Percentiles rank a stretch among this genome's conserved stretches.
Conservation (phyloP, 2,888 invertebrate genomes). For the Sinhomidia bicolor region DNA sequence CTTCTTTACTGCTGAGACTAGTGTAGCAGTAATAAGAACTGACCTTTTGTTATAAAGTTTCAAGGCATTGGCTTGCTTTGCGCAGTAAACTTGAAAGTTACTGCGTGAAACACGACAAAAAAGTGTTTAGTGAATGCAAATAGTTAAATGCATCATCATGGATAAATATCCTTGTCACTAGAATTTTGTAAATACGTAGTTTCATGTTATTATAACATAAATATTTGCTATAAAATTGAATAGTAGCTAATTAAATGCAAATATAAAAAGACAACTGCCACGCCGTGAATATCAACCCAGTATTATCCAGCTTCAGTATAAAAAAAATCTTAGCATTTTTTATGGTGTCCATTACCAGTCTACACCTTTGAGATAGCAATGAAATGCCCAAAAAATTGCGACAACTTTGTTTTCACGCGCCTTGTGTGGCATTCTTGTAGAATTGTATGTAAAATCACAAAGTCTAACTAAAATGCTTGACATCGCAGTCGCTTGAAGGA, state of each 20-base stretch:
- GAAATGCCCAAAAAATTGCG: neutral
- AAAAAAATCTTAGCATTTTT: too few relatives aligned
- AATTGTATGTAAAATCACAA: neutral
- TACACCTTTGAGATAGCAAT: neutral
- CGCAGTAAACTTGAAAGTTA: neutral
- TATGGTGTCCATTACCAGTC: neutral
- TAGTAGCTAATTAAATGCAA: too few relatives aligned
- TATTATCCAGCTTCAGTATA: neutral
- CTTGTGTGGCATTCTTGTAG: neutral
- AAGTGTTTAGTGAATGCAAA: neutral
- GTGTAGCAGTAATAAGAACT: neutral
- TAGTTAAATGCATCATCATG: conserved; percentile 2
- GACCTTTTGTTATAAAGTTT: conserved; percentile 17
- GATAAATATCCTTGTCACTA: conserved; percentile 4
- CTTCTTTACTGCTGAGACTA: neutral
- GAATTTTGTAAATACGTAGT: neutral
- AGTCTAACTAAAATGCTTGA: conserved; percentile 11
- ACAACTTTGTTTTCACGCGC: conserved; percentile 10
- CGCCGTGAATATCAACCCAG: neutral
- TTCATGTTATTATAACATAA: too few relatives aligned
- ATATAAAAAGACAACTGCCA: too few relatives aligned
- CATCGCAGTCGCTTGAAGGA: conserved; percentile 34
- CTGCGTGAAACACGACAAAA: conserved; percentile 33
- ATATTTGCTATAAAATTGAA: too few relatives aligned
- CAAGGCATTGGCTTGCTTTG: conserved; percentile 9